phyloP scores from a whole-genome alignment of 1,140 invertebrate genomes.

The Antheraea mylitta region DNA sequence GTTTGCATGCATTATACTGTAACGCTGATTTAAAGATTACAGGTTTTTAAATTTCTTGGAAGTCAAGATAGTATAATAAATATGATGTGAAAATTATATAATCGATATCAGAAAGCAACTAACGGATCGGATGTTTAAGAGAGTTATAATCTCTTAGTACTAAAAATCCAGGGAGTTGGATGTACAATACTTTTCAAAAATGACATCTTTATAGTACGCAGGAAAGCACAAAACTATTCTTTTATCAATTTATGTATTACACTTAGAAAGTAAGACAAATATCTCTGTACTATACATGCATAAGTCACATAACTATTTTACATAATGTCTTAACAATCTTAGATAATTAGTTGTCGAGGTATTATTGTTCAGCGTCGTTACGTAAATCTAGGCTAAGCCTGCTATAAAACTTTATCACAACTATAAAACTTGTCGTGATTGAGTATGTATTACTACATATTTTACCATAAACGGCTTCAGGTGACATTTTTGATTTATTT shows the following conservation, averaged over 20 bases:
- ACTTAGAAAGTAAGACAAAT: background rate
- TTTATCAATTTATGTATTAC: background rate
- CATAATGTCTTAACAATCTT: background rate
- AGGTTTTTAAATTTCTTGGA: background rate
- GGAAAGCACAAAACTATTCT: too few species aligned
- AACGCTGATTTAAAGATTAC: background rate
- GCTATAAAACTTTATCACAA: slow-evolving; percentile 62
- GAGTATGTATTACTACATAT: slow-evolving; percentile 23
- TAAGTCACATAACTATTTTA: background rate
- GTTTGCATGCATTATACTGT: background rate
- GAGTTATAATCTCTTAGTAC: too few species aligned
- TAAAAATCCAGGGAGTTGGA: too few species aligned
- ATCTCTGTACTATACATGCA: background rate
- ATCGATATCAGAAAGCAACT: too few species aligned
- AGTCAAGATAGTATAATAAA: too few species aligned
- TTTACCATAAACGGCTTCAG: slow-evolving; percentile 26
- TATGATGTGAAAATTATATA: too few species aligned
- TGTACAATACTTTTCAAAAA: too few species aligned
- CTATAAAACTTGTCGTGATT: slow-evolving; percentile 27
- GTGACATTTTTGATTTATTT: slow-evolving; percentile 19
- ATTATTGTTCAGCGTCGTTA: slow-evolving; percentile 17
- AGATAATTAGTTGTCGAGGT: background rate
- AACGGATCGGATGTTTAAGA: too few species aligned
- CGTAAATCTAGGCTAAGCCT: slow-evolving; percentile 53
- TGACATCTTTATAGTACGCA: too few species aligned